phyloP scores from a whole-genome alignment of 2,888 invertebrate genomes.

The Tupiocoris notatus region DNA sequence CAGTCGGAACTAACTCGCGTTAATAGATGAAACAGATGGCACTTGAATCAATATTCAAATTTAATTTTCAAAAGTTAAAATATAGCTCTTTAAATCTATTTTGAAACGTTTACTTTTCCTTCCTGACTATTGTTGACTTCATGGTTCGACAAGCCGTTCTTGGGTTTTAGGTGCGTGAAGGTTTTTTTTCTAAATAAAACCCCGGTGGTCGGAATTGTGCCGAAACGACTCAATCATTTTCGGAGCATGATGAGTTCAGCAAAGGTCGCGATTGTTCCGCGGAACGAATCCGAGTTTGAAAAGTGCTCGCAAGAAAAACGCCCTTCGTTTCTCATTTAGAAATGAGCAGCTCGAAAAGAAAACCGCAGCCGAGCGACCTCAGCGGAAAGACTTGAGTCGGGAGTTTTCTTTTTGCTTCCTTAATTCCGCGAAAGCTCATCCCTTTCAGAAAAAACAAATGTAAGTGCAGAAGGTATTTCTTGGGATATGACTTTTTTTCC shows the following conservation, averaged over 20 bases:
- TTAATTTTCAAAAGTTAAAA: too few relatives aligned
- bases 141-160: too few relatives aligned
- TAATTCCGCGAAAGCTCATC: not conserved
- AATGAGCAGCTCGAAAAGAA: not conserved
- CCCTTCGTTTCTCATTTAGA: not conserved
- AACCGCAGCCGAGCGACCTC: not conserved
- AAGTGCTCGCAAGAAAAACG: not conserved
- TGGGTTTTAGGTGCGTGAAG: too few relatives aligned
- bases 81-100: too few relatives aligned
- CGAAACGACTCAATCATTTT: not conserved
- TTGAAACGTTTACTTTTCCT: not conserved
- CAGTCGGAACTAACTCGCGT: too few relatives aligned
- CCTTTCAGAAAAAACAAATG: too few relatives aligned
- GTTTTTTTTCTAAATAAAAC: too few relatives aligned
- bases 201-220: not conserved
- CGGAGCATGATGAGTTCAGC: not conserved
- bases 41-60: too few relatives aligned
- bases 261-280: not conserved
- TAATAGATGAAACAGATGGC: too few relatives aligned
- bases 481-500: too few relatives aligned
- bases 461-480: too few relatives aligned
- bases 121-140: too few relatives aligned
- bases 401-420: not conserved
- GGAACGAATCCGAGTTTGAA: not conserved
- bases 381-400: not conserved